phyloP scores from a whole-genome alignment of 2,888 invertebrate species.

The Boloria euphrosyne region DNA sequence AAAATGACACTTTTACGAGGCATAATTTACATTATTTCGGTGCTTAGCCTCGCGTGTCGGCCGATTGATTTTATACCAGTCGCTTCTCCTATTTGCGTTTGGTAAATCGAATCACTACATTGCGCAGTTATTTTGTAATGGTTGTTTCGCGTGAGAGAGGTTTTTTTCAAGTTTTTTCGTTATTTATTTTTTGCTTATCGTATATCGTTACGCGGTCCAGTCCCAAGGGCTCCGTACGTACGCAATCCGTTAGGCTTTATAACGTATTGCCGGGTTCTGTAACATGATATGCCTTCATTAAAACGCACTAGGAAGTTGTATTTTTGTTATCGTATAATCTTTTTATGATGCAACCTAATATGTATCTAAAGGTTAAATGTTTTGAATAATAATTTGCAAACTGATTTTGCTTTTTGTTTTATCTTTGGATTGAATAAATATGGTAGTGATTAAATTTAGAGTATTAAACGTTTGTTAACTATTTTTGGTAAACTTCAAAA shows the following conservation, averaged over 20 bases:
- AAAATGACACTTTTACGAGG: conserved; percentile 81
- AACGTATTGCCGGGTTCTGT: conserved; percentile 25
- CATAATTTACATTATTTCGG: conserved; percentile 81
- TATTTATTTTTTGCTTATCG: conserved; percentile 49
- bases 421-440: no score
- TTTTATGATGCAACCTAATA: no score
- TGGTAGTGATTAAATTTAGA: no score
- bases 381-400: no score
- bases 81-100: conserved; percentile 76
- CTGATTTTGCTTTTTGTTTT: no score
- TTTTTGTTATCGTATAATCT: neutral
- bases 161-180: conserved; percentile 36
- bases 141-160: conserved; percentile 69
- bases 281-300: conserved; percentile 18
- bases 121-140: conserved; percentile 76
- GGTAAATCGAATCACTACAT: conserved; percentile 79
- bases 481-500: no score
- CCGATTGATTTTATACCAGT: conserved; percentile 81
- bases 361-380: no score
- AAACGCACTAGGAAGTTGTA: neutral
- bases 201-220: conserved; percentile 35
- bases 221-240: conserved; percentile 26
- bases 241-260: conserved; percentile 30
- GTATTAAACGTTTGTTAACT: no score
- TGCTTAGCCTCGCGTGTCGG: conserved; percentile 78